Conservation (phyloP, 2,113 vertebrate species). For the Dasyprocta punctata region DNA sequence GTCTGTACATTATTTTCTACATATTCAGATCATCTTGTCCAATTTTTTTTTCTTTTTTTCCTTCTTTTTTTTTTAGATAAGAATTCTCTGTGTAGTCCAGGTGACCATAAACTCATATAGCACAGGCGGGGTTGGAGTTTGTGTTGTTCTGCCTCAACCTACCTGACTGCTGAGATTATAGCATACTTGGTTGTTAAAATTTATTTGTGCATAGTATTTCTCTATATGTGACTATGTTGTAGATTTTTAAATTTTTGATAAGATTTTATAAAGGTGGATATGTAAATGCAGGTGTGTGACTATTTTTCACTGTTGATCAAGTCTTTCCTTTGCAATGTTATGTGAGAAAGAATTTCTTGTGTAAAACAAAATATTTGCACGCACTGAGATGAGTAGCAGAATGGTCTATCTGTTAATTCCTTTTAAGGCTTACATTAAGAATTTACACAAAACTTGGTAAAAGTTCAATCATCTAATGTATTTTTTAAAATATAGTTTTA, state of each 20-base stretch:
- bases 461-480: background rate
- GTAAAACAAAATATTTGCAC: background rate
- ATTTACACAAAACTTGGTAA: background rate
- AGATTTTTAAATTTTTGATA: background rate
- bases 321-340: background rate
- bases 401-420: background rate
- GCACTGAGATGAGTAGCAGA: background rate
- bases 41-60: background rate
- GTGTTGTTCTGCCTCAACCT: background rate
- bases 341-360: background rate
- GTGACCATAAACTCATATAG: background rate
- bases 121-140: background rate
- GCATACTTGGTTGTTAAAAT: background rate
- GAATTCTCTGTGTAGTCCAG: background rate
- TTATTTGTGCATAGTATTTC: background rate
- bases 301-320: background rate
- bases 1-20: background rate
- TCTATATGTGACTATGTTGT: background rate
- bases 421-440: background rate
- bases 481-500: background rate
- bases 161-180: background rate
- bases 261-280: background rate
- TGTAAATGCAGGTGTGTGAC: background rate
- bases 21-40: background rate
- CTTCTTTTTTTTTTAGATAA: background rate